Percentiles rank a stretch among this genome's conserved stretches.
Evolutionary conservation across 2,888 invertebrate species (phyloP).

Genomic region (Andrena chrysosceles): DNA sequence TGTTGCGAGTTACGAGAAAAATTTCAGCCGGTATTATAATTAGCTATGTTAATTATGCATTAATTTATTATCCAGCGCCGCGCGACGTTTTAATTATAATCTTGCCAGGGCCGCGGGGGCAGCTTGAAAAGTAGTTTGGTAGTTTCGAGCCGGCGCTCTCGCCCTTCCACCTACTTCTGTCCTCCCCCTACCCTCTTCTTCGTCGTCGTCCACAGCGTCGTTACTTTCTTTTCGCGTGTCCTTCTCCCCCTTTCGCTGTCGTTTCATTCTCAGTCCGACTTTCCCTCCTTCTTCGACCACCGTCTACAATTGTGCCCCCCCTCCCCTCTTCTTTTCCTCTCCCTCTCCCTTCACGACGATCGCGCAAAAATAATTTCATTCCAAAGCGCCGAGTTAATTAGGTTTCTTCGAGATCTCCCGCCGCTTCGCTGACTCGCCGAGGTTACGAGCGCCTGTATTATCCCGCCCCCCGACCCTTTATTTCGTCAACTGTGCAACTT

Average conservation of each 20-base stretch:
- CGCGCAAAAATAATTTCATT: conserved; percentile 78
- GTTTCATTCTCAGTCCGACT: neutral
- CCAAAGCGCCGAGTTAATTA: conserved; percentile 77
- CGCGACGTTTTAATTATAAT: conserved; percentile 84
- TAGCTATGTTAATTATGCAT: conserved; percentile 85
- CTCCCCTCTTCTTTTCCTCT: neutral
- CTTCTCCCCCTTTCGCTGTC: neutral
- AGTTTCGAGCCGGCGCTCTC: conserved; percentile 76
- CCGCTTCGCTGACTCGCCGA: conserved; percentile 70
- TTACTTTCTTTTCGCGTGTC: conserved; percentile 36
- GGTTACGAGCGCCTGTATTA: conserved; percentile 64
- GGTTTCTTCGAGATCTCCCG: conserved; percentile 73
- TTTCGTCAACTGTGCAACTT: conserved; percentile 71
- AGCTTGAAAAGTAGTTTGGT: conserved; percentile 82
- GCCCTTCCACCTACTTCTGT: conserved; percentile 63
- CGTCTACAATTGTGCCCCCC: neutral
- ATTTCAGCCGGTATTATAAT: conserved; percentile 83
- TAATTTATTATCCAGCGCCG: conserved; percentile 83
- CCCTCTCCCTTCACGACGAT: conserved; percentile 57
- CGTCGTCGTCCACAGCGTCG: conserved; percentile 39
- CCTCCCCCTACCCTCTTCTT: conserved; percentile 30
- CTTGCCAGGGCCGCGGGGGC: conserved; percentile 79
- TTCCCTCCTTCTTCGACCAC: conserved; percentile 9
- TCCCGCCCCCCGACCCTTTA: conserved; percentile 62
- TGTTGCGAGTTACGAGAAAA: conserved; percentile 82